Percentiles rank a stretch among this genome's conserved stretches.
phyloP scores from a whole-genome alignment of 2,888 invertebrate genomes.

The Helobdella robusta region DNA sequence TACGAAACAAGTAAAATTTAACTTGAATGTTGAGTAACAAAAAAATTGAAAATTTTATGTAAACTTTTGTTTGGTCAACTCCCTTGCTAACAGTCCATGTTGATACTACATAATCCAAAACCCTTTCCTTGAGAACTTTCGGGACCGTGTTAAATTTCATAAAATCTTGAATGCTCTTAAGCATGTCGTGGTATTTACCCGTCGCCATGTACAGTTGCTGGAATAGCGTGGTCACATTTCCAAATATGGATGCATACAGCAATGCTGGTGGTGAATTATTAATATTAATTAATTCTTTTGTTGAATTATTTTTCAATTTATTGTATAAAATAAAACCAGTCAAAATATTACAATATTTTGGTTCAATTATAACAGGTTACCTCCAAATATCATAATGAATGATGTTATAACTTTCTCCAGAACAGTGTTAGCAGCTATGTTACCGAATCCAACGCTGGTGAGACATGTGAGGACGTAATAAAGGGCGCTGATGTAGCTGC shows the following conservation, averaged over 20 bases:
- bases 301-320: too few relatives aligned
- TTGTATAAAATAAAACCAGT: background rate
- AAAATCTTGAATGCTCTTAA: conserved; percentile 97
- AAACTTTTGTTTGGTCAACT: conserved; percentile 87
- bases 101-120: conserved; percentile 99
- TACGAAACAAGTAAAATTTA: too few relatives aligned
- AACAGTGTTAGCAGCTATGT: conserved; percentile 90
- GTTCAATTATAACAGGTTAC: too few relatives aligned
- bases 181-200: conserved; percentile 85
- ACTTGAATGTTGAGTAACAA: too few relatives aligned
- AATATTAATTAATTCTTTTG: background rate
- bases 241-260: conserved; percentile 97
- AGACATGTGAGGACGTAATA: conserved; percentile 99
- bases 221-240: conserved; percentile 97
- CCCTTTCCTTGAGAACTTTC: conserved; percentile 93
- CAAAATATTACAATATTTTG: background rate
- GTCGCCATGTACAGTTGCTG: conserved; percentile 93
- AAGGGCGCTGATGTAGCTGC: conserved; percentile 74
- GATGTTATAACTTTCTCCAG: conserved; percentile 94
- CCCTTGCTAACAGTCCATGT: conserved; percentile 99
- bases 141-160: conserved; percentile 98
- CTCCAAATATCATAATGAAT: conserved; percentile 99
- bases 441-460: conserved; percentile 99
- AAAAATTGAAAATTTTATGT: too few relatives aligned
- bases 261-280: conserved; percentile 59